A percentile compares a stretch with the other conserved stretches of the same genome.
Conservation (phyloP, 2,888 invertebrate genomes). For the Lasioglossum villosulum region DNA sequence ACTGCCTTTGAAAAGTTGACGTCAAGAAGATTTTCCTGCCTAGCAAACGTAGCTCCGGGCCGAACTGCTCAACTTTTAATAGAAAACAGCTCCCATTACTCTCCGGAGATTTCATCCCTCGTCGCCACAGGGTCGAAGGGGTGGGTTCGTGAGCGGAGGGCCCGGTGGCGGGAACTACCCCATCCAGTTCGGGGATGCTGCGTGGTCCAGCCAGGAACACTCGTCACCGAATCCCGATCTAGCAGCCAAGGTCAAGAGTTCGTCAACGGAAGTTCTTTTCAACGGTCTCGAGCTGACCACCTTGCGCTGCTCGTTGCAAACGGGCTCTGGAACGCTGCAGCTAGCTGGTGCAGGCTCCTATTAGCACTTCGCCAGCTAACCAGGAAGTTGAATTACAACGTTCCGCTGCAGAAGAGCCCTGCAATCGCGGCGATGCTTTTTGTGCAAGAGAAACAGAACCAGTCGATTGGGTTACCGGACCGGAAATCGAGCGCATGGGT, state of each 20-base stretch:
- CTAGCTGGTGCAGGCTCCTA: background rate
- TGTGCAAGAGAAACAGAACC: background rate
- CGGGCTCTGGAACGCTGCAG: background rate
- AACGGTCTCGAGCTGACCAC: constrained; percentile 50
- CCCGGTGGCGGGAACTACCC: constrained; percentile 72
- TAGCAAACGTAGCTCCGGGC: background rate
- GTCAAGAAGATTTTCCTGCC: constrained; percentile 30
- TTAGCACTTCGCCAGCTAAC: constrained; percentile 3
- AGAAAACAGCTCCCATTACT: constrained; percentile 69
- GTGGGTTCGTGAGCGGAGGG: constrained; percentile 59
- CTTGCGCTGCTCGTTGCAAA: background rate
- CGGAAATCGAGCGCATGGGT: background rate
- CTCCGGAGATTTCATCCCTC: constrained; percentile 73
- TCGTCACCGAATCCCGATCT: constrained; percentile 72
- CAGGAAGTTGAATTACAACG: constrained; percentile 12
- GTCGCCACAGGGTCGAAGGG: constrained; percentile 58
- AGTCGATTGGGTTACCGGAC: background rate
- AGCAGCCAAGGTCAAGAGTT: constrained; percentile 65
- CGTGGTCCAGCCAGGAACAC: constrained; percentile 71
- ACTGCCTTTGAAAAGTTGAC: constrained; percentile 18
- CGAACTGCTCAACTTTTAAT: constrained; percentile 67
- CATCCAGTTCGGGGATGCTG: constrained; percentile 79
- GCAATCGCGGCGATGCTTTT: background rate
- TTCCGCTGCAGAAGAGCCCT: background rate
- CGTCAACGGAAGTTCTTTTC: constrained; percentile 71